Evolutionary conservation across 2,888 invertebrate species (phyloP).

Genomic region (Acrobasis suavella): DNA sequence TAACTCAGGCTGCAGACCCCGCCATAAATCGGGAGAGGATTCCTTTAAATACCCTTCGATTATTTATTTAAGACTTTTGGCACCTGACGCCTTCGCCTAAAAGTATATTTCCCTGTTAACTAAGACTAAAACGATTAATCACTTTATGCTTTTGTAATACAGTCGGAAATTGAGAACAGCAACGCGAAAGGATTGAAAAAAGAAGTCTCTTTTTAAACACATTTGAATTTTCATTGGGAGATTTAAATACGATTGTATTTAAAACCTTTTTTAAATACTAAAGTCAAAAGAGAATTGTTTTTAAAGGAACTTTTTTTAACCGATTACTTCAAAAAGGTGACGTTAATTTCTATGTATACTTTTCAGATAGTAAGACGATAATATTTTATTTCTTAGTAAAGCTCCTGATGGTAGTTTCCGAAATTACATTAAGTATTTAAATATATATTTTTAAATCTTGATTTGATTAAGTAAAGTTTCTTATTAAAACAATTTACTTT

Average conservation of each 20-base stretch:
- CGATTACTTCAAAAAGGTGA: too few species aligned
- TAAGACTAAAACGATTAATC: constrained; percentile 7
- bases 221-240: background rate
- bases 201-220: constrained; percentile 1
- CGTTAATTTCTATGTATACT: too few species aligned
- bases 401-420: too few species aligned
- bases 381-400: too few species aligned
- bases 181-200: constrained; percentile 7
- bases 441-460: too few species aligned
- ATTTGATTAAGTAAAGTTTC: too few species aligned
- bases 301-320: too few species aligned
- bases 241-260: background rate
- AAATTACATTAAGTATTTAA: too few species aligned
- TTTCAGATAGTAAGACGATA: too few species aligned
- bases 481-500: too few species aligned
- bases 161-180: constrained; percentile 25
- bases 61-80: constrained; percentile 74
- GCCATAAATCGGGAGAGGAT: constrained; percentile 66
- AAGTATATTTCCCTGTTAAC: constrained; percentile 10
- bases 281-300: background rate
- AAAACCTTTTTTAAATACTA: background rate
- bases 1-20: constrained; percentile 22
- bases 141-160: constrained; percentile 32
- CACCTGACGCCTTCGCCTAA: constrained; percentile 62
- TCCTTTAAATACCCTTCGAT: constrained; percentile 67